A percentile compares a stretch with the other conserved stretches of the same genome.
Evolutionary conservation across 2,797 vertebrate genomes (phyloP).

Genomic region (Pangasius krempfi): DNA sequence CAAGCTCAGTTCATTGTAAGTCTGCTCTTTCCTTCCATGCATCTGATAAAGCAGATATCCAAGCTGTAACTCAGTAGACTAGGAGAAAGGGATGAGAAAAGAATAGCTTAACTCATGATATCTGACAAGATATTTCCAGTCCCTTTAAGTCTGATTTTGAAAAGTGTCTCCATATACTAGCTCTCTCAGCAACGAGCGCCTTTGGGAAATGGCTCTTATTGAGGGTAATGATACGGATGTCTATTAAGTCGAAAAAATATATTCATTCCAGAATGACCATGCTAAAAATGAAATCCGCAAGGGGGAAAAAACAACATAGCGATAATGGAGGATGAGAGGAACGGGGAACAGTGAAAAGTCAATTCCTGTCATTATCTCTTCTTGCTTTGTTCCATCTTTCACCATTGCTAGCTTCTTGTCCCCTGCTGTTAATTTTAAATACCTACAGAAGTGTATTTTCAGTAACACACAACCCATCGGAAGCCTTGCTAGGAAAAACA

Average conservation of each 20-base stretch:
- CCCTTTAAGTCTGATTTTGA: slow-evolving; percentile 23
- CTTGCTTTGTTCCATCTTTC: slow-evolving; percentile 43
- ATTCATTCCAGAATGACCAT: slow-evolving; percentile 48
- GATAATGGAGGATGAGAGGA: slow-evolving; percentile 52
- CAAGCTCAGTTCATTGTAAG: slow-evolving; percentile 39
- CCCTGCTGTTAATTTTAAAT: slow-evolving; percentile 58
- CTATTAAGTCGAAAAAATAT: slow-evolving; percentile 45
- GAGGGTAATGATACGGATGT: slow-evolving; percentile 54
- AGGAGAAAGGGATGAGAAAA: background rate
- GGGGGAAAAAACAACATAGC: slow-evolving; percentile 37
- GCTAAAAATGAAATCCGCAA: slow-evolving; percentile 52
- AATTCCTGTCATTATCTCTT: slow-evolving; percentile 58
- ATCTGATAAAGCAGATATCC: slow-evolving; percentile 9
- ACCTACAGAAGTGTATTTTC: slow-evolving; percentile 49
- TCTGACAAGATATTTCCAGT: slow-evolving; percentile 32
- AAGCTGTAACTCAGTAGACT: slow-evolving; percentile 1
- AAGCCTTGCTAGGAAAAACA: slow-evolving; percentile 41
- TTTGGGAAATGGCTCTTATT: slow-evolving; percentile 54
- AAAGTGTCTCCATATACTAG: slow-evolving; percentile 19
- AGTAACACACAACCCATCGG: slow-evolving; percentile 23
- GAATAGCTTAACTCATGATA: slow-evolving; percentile 14
- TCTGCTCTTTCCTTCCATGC: slow-evolving; percentile 19
- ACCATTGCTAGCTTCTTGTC: slow-evolving; percentile 34
- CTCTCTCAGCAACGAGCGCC: slow-evolving; percentile 12
- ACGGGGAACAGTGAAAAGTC: slow-evolving; percentile 51